Conservation (phyloP, 2,888 invertebrate species). For the Lymantria dispar region DNA sequence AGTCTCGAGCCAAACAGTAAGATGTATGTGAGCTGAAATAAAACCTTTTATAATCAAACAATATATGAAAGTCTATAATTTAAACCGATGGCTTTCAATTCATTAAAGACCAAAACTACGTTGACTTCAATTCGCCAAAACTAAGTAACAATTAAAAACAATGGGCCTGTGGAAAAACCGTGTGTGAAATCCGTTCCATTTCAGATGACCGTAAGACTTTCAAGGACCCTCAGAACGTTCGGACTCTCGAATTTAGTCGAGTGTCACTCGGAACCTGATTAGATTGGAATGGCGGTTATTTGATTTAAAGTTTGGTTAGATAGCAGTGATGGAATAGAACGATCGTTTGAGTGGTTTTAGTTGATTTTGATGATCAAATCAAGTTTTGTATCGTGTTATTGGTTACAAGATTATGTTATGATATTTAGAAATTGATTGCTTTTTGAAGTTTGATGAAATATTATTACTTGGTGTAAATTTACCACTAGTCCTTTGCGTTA, state of each 20-base stretch:
- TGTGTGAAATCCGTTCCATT: conserved; percentile 36
- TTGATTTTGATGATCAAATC: neutral
- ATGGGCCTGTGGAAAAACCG: conserved; percentile 49
- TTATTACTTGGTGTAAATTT: no score
- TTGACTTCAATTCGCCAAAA: conserved; percentile 40
- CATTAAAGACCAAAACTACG: conserved; percentile 43
- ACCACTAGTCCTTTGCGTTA: no score
- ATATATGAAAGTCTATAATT: no score
- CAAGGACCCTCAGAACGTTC: conserved; percentile 42
- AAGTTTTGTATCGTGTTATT: neutral
- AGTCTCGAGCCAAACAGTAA: no score
- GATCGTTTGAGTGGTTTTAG: conserved; percentile 9
- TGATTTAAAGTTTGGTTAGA: conserved; percentile 56
- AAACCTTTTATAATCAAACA: no score
- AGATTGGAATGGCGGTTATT: conserved; percentile 57
- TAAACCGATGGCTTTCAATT: conserved; percentile 28
- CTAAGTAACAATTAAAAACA: conserved; percentile 62
- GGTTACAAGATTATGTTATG: no score
- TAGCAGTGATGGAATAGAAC: conserved; percentile 31
- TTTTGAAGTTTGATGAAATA: no score
- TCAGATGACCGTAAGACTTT: conserved; percentile 39
- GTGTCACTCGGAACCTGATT: conserved; percentile 56
- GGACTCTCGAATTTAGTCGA: conserved; percentile 57
- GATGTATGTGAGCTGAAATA: no score
- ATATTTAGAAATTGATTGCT: no score